Percentiles rank a stretch among this genome's conserved stretches.
Evolutionary conservation across 2,888 invertebrate species (phyloP).

Genomic region (Amaurobius ferox): DNA sequence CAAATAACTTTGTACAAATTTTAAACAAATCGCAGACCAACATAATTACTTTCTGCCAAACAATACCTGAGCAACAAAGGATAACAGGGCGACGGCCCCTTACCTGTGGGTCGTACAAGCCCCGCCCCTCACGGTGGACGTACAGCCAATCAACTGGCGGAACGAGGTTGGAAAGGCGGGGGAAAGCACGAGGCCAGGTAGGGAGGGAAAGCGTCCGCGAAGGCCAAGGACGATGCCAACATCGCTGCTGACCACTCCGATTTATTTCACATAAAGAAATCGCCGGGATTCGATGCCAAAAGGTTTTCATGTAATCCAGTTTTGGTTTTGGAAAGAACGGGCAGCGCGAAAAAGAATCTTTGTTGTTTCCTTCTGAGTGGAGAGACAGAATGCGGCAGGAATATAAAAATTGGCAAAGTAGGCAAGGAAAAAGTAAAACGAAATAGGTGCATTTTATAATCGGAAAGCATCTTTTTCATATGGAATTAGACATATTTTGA

Average conservation of each 20-base stretch:
- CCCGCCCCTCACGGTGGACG: conserved; percentile 34
- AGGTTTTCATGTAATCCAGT: no score
- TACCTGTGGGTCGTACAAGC: conserved; percentile 50
- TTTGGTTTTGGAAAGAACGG: no score
- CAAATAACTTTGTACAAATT: no score
- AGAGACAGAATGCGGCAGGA: no score
- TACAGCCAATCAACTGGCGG: conserved; percentile 37
- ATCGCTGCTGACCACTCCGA: not conserved
- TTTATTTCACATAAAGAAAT: not conserved
- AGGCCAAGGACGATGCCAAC: conserved; percentile 60
- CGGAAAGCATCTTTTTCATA: no score
- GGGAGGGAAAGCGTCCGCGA: conserved; percentile 29
- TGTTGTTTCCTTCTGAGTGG: no score
- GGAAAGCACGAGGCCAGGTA: conserved; percentile 56
- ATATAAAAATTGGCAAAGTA: no score
- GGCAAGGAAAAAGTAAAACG: no score
- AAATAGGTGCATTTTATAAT: no score
- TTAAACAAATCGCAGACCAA: no score
- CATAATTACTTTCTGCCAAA: not conserved
- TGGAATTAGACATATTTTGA: no score
- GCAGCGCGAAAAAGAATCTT: no score
- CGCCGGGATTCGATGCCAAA: not conserved
- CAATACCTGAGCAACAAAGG: not conserved
- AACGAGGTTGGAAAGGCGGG: conserved; percentile 37
- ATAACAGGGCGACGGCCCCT: conserved; percentile 30